Evolutionary conservation across 2,888 invertebrate genomes (phyloP), one percentile per base, ranked within the genome.

Genomic region (Tuberolachnus salignus): DNA sequence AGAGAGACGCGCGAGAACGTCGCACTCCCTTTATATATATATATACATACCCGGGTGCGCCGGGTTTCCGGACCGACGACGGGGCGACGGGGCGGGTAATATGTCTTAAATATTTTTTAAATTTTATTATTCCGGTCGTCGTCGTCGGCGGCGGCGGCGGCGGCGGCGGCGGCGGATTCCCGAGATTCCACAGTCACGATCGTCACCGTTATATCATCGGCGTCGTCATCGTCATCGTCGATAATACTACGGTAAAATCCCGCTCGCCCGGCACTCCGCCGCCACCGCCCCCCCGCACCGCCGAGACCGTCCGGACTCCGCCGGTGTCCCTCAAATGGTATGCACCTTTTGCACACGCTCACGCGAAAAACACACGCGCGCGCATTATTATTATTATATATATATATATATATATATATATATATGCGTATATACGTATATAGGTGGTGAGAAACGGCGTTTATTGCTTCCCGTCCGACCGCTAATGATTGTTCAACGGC

Each of bases 101-200:
- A 74, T 53, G 73, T 23, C 53, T 74, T 74, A 64, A 64, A 74
- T 74, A 74, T 74, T 64, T 74, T 73, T 74, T 64, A 64, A 74
- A 74, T 74, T 74, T 74, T 74, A 74, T 74, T 74, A 74, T 74
- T 74, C 73, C 53, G 73, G 73, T 53, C 73, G 64, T 64, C 63
- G 44, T 53, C 44, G 53, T 1, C 34, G 51, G 1, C 14, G 23
- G 21, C 46, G 23, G 6, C 46, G 64, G 16, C 46, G 19, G 13
- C 21, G 64, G 64, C 21, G 66, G 23, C 10, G 67, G 51, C 14
- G 61, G 13, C 42, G 42, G 73, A 74, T 74, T 74, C 73, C 53
- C 63, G 23, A 53, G 73, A 74, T 74, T 74, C 73, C 73, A 74
- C n/a, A 64, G 64, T 21, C 44, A 23, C 53, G 63, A 74, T 64